Base-by-base conservation (phyloP, 2,888 invertebrate genomes). In the Argyra leucocephala region DNA sequence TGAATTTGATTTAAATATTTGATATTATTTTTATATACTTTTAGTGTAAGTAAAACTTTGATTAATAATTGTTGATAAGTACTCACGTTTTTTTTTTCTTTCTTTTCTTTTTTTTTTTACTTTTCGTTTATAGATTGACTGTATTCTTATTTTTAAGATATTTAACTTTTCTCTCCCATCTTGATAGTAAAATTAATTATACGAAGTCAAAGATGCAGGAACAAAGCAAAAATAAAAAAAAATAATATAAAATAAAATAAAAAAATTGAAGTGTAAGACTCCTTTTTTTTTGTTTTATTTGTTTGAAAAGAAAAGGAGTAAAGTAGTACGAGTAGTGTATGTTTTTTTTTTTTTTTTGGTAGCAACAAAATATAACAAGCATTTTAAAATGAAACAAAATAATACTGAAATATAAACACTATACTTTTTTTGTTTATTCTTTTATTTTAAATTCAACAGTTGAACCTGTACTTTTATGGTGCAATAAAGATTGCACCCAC, bases 221-320 rank as follows among this genome's bases (percentile, higher is more conserved):
- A 58, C 65, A 48, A 48, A 37, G 22, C 12, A 24, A 62, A n/a
- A 66, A 61, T 18, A 66, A 24, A 66, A 57, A 61, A 36, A 61
- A 63, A 57, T 23, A 37, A 57, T 22, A 31, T 22, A 24, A 10
- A 15, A 61, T 36, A 48, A 63, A 63, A 61, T 23, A 60, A 58
- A 63, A 61, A 37, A 61, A 61, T 60, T 61, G 65, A 64, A 66
- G 66, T 64, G 68, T 48, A 9, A 65, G 58, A 59, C 22, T 15
- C 57, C 57, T 37, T 21, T 23, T 63, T 31, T 63, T 21, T 58
- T 23, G n/a, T 26, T 57, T 60, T 57, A 26, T 57, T 31, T 18
- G 24, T 57, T 61, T 36, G 22, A 72, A 70, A 73, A 73, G 72
- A 72, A 73, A 74, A 73, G 73, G 74, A 74, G 69, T 73, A 71